A percentile compares a stretch with the other conserved stretches of the same genome.
Conservation (phyloP, 23 tunicate species). For the Corella eumyota region DNA sequence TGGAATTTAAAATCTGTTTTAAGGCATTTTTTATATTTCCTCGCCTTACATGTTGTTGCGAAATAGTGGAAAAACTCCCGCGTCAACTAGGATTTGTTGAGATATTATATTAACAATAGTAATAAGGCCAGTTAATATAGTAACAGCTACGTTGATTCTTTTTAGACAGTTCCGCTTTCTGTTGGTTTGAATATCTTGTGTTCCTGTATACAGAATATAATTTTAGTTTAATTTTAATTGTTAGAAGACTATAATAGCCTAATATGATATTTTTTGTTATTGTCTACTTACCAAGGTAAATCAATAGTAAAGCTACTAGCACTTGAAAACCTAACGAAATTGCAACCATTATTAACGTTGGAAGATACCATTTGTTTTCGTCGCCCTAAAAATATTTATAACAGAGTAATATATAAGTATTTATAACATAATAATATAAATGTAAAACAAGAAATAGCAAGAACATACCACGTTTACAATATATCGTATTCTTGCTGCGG, state of each 20-base stretch:
- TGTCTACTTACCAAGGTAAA: background rate
- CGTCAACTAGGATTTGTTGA: background rate
- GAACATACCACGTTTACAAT: constrained; percentile 5
- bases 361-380: constrained; percentile 6
- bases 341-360: constrained; percentile 9
- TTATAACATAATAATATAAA: background rate
- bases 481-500: background rate
- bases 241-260: background rate
- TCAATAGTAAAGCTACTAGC: constrained; percentile 4
- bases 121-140: constrained; percentile 9
- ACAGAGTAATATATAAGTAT: background rate
- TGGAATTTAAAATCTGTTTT: too few species aligned
- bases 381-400: constrained; percentile 2
- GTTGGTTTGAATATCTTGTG: constrained; percentile 5
- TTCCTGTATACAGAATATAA: constrained; percentile 1
- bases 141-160: constrained; percentile 1
- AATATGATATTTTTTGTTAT: too few species aligned
- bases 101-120: constrained; percentile 7
- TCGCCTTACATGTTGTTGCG: too few species aligned
- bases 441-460: background rate
- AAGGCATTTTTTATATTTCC: too few species aligned
- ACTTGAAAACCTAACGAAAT: constrained; percentile 3
- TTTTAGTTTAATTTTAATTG: background rate
- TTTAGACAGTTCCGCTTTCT: background rate
- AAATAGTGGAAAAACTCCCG: too few species aligned